Conservation (phyloP, 2,888 invertebrate genomes). For the Merodon equestris region DNA sequence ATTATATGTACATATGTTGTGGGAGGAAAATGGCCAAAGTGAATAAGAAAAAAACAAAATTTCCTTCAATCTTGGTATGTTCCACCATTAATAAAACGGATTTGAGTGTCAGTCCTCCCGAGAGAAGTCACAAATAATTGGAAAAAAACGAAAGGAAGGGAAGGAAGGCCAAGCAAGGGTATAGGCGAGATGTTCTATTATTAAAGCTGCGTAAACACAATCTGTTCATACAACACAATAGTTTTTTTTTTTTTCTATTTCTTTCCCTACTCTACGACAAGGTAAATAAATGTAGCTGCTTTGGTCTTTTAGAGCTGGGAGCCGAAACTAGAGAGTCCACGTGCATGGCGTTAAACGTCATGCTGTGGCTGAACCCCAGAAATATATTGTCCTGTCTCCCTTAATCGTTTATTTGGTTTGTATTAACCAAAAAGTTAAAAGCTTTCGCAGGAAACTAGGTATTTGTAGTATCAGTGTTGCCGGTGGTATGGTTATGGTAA, state of each 20-base stretch:
- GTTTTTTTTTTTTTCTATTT: constrained; percentile 15
- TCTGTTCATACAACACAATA: too few species aligned
- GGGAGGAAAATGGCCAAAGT: too few species aligned
- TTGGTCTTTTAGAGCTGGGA: not conserved
- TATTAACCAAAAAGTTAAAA: constrained; percentile 13
- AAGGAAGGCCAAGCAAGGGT: too few species aligned
- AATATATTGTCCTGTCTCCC: not conserved
- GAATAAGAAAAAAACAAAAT: too few species aligned
- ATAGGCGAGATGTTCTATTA: too few species aligned
- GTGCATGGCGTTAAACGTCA: constrained; percentile 15
- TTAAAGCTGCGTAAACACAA: too few species aligned
- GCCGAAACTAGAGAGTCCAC: constrained; percentile 15
- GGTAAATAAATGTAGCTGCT: constrained; percentile 34
- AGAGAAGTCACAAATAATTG: too few species aligned
- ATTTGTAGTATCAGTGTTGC: not conserved
- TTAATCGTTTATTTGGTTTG: constrained; percentile 25
- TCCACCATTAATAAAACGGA: too few species aligned
- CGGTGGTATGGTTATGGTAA: not conserved
- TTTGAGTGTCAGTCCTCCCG: too few species aligned
- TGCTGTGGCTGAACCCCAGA: constrained; percentile 23
- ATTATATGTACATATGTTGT: too few species aligned
- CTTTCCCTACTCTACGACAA: not conserved
- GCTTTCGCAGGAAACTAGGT: constrained; percentile 2
- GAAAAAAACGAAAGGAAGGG: too few species aligned
- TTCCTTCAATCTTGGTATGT: too few species aligned